These are phyloP conservation scores for Umimayanthus kanabou DNA, from an alignment of 92 coral and sea anemone genomes.

Conservation along the genomic window DNA sequence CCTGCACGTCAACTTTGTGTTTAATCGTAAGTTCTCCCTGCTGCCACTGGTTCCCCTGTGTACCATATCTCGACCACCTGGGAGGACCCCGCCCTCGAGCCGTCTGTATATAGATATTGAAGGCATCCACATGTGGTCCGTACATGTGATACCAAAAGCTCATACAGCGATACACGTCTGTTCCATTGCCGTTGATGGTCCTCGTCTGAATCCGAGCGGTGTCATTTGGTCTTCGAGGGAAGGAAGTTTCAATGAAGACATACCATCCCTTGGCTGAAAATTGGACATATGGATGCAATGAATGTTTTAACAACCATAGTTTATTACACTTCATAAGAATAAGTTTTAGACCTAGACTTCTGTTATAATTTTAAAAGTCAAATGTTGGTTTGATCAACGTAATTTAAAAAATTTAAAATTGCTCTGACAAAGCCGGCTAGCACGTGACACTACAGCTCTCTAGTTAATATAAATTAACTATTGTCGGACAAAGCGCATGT, in stretches of 20 bases:
- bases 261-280: constrained; percentile 83
- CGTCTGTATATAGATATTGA: constrained; percentile 64
- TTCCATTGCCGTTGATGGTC: constrained; percentile 68
- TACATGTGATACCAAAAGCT: constrained; percentile 97
- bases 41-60: constrained; percentile 86
- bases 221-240: constrained; percentile 71
- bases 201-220: constrained; percentile 80
- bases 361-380: no score
- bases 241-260: constrained; percentile 87
- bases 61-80: constrained; percentile 79
- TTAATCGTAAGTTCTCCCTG: constrained; percentile 80
- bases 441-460: neutral
- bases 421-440: neutral
- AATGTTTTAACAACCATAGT: neutral
- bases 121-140: constrained; percentile 86
- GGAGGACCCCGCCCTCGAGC: constrained; percentile 61
- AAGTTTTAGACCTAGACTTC: no score
- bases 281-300: neutral
- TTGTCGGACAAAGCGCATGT: no score
- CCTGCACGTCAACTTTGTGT: constrained; percentile 60
- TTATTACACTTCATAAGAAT: neutral
- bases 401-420: no score
- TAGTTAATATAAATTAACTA: no score
- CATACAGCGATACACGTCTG: constrained; percentile 72
- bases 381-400: no score